These are phyloP conservation scores for Harlomillsia oculata DNA, from an alignment of 1,140 invertebrate genomes.

Conservation along the genomic window DNA sequence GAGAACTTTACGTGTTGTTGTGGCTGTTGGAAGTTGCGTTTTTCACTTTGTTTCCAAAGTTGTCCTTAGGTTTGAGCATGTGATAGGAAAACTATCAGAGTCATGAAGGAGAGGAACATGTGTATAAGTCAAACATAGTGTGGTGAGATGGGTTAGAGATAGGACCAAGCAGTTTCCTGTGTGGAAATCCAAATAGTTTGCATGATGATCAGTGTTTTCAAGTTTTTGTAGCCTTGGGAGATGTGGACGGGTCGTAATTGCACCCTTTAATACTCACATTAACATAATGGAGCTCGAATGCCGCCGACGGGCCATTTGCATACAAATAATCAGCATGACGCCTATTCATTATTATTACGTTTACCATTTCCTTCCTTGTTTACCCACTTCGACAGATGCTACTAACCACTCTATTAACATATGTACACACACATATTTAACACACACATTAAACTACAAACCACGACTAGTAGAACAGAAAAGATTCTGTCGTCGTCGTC, in stretches of 20 bases:
- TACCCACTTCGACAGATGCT: constrained; percentile 21
- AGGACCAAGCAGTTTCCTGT: constrained; percentile 28
- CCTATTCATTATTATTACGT: constrained; percentile 35
- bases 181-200: constrained; percentile 28
- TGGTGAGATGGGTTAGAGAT: constrained; percentile 25
- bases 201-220: constrained; percentile 27
- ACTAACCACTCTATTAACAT: constrained; percentile 34
- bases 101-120: constrained; percentile 1
- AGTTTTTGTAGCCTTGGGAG: constrained; percentile 29
- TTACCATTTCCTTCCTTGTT: constrained; percentile 29
- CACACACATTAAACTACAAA: constrained; percentile 14
- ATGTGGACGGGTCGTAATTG: constrained; percentile 32
- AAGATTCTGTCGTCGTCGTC: background rate
- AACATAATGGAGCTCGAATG: constrained; percentile 33
- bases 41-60: background rate
- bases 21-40: constrained; percentile 5
- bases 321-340: constrained; percentile 36
- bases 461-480: background rate
- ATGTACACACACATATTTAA: constrained; percentile 24
- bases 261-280: constrained; percentile 33
- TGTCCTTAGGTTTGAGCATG: background rate
- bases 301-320: constrained; percentile 35
- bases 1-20: constrained; percentile 4
- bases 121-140: constrained; percentile 28
- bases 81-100: constrained; percentile 5